Evolutionary conservation across 2,797 vertebrate genomes (phyloP), one percentile per base, ranked within the genome.

Genomic region (Melanotaenia parkinsoni): DNA sequence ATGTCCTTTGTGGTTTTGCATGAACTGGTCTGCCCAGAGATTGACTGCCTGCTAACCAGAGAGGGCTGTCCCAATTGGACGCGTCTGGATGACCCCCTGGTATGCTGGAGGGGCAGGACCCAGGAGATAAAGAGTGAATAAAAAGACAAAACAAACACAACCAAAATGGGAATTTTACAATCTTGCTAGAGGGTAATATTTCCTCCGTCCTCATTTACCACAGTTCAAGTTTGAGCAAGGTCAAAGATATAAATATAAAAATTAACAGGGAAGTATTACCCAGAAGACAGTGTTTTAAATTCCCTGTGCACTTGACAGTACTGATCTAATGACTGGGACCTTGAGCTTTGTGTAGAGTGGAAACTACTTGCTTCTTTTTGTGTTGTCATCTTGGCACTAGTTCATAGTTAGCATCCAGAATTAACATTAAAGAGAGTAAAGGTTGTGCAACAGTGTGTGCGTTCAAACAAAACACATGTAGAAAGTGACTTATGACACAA

Each of bases 71-170:
- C 59, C 45, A 58, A 43, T 38, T 53, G 12, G 79, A 58, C 63
- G 77, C 38, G 68, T 90, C 71, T 88, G 76, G 81, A 56, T 83
- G 74, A 87, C 50, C 72, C 67, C 76, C 67, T 76, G 85, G 81
- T 85, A 89, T 87, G 83, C 58, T 60, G 37, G 20, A 78, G 70
- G 54, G 73, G 40, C 56, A 65, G 62, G 40, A 33, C 75, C 85
- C 69, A 58, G 51, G 83, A 83, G 74, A 80, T 73, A 50, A 56
- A 77, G 28, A 62, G 53, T 58, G 43, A 57, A 77, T 80, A 63
- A 70, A 71, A 76, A 51, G n/a, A 66, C 38, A 79, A 73, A 81
- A 63, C 59, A 63, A 77, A 73, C 24, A 67, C 57, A 69, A 63
- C 22, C 67, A 75, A 38, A 70, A 60, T 72, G 67, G 77, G 79